Base-by-base conservation (phyloP, 2,797 vertebrate species). In the Protonibea diacanthus region DNA sequence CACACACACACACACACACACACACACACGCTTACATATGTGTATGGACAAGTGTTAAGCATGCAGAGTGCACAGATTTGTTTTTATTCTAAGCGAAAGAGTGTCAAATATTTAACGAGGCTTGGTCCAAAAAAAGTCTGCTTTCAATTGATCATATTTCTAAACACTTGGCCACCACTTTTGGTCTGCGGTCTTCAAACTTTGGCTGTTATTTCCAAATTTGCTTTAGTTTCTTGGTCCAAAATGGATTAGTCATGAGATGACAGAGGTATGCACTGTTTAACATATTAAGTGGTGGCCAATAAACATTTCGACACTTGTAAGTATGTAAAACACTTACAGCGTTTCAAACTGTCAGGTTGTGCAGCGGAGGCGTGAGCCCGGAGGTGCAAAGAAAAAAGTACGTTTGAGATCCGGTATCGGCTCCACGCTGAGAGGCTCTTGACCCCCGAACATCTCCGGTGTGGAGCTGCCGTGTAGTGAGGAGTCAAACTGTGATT, bases 401-500 rank as follows among this genome's bases (percentile, higher is more conserved):
- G 52, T 60, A 7, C 10, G 11, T 68, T 10, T 47, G 25, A 62
- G 48, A 75, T 76, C n/a, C 48, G 53, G 27, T 21, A 65, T 84
- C 45, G 42, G 62, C 71, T 60, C 45, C 15, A 2, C 66, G 58
- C 69, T 57, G 84, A 78, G 79, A 74, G 44, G 57, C 51, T 66
- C 64, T 56, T 81, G 82, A 88, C 82, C 86, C 57, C 33, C 38
- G 29, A 9, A 2, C 18, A 71, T 56, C 71, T 85, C 81, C 67
- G n/a, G 58, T 52, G 71, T 55, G 71, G 71, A 71, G 84, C 57
- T 15, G 72, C 76, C 79, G 75, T 70, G 71, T 51, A 81, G 74
- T 72, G 49, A 42, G 33, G 53, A 87, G 81, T 87, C 83, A 87
- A 69, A 84, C 83, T 78, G 69, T 52, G 80, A 88, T 88, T 78